Base-by-base conservation (phyloP, 2,113 vertebrate species). In the Aldabrachelys gigantea region DNA sequence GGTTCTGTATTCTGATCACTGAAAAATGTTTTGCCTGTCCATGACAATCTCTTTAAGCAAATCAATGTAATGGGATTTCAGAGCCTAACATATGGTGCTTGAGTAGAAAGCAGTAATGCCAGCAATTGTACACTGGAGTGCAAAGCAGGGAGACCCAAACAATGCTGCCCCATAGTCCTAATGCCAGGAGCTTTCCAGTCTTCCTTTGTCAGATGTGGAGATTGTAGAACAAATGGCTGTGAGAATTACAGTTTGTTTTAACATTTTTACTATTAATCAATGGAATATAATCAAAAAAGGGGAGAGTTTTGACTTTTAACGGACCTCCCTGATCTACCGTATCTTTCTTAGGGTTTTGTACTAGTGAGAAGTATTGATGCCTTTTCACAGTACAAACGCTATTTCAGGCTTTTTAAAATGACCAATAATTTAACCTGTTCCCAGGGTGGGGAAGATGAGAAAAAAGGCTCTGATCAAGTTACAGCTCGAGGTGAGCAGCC, bases 51-150 rank as follows among this genome's bases (percentile, higher is more conserved):
- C 95, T 91, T 94, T 92, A 97, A 98, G 96, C 85, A 93, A 97
- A 94, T 95, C 91, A 92, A 14, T 87, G 94, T 97, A 98, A 97
- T 97, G 85, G 95, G 96, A 98, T 98, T 97, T 96, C 89, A 94
- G 88, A 97, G 82, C 94, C 94, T 92, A 94, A 91, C 92, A 93
- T 97, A 97, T 98, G 97, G 96, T 89, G 29, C 44, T 86, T 69
- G 83, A 79, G 54, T 41, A 91, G 88, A 85, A 93, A 91, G 91
- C 89, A 92, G 65, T 38, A 12, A 44, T 78, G 47, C 8, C 91
- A 91, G 95, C 95, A 89, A 91, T 95, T 97, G 89, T 85, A 88
- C 52, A 82, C 95, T 87, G 84, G 54, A 84, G 93, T 87, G 89
- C 92, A 87, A 82, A 50, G 2, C 52, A 25, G 47, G 80, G 75